phyloP scores from a whole-genome alignment of 2,113 vertebrate genomes.

The Acanthisitta chloris region DNA sequence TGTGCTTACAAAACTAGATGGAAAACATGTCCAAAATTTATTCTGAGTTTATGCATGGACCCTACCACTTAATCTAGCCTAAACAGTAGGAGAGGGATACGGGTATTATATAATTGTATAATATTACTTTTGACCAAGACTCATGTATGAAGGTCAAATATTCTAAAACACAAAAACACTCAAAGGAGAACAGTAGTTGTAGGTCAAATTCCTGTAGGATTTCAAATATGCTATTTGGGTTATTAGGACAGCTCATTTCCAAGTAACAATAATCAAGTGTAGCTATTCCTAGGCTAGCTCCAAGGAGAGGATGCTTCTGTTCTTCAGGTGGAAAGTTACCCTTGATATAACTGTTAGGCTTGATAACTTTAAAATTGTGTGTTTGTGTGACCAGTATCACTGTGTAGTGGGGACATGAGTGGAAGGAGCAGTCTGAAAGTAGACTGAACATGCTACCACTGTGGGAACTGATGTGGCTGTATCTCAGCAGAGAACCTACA shows the following conservation, averaged over 20 bases:
- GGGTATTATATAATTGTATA: not conserved
- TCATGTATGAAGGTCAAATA: not conserved
- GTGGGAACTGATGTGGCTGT: not conserved
- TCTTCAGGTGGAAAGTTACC: not conserved
- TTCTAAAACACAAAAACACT: not conserved
- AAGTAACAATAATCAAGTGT: not conserved
- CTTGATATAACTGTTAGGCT: not conserved
- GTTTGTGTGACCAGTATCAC: not conserved
- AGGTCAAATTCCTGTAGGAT: slow-evolving; percentile 14
- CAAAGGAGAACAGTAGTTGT: not conserved
- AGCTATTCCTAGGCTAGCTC: not conserved
- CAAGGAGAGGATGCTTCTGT: not conserved
- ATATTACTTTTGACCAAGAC: not conserved
- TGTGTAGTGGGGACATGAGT: not conserved
- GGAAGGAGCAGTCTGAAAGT: not conserved
- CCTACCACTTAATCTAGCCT: not conserved
- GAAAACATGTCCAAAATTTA: not conserved
- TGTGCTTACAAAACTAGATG: not conserved
- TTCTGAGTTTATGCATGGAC: not conserved
- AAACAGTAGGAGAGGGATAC: not conserved
- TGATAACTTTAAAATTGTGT: not conserved
- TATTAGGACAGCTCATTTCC: slow-evolving; percentile 12
- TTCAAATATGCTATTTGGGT: not conserved
- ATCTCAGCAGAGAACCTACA: not conserved
- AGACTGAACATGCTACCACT: not conserved